Percentiles rank a stretch among this genome's conserved stretches.
These are phyloP conservation scores for Agrochola lota DNA, from an alignment of 2,888 invertebrate species.

Conservation along the genomic window DNA sequence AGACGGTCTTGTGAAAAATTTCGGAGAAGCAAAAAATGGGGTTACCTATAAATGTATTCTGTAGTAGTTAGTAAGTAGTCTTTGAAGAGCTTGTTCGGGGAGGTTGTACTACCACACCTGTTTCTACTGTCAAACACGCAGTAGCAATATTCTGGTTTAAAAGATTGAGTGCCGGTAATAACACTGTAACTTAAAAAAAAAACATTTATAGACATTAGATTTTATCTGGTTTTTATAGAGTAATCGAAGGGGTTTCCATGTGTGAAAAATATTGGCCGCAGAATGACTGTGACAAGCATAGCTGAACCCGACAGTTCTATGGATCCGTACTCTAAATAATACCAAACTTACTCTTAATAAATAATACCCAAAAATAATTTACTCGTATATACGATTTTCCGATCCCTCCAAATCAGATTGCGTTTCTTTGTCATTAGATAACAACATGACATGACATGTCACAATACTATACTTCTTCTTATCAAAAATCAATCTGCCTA, in stretches of 20 bases:
- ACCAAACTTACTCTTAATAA: background rate
- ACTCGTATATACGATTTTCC: no score
- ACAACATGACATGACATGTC: constrained; percentile 4
- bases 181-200: background rate
- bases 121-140: background rate
- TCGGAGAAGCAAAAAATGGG: background rate
- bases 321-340: background rate
- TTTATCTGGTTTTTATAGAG: no score
- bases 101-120: background rate
- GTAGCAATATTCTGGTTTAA: background rate
- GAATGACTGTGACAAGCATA: background rate
- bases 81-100: background rate
- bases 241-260: background rate
- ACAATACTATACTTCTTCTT: background rate
- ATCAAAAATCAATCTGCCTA: constrained; percentile 11
- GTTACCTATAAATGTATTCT: background rate
- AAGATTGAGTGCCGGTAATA: background rate
- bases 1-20: background rate
- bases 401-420: background rate
- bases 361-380: background rate
- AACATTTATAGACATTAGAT: no score
- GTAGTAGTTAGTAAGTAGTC: background rate
- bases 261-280: background rate
- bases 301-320: background rate
- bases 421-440: background rate